Evolutionary conservation across 2,113 vertebrate genomes (phyloP).

Genomic region (Rhinichthys klamathensis): DNA sequence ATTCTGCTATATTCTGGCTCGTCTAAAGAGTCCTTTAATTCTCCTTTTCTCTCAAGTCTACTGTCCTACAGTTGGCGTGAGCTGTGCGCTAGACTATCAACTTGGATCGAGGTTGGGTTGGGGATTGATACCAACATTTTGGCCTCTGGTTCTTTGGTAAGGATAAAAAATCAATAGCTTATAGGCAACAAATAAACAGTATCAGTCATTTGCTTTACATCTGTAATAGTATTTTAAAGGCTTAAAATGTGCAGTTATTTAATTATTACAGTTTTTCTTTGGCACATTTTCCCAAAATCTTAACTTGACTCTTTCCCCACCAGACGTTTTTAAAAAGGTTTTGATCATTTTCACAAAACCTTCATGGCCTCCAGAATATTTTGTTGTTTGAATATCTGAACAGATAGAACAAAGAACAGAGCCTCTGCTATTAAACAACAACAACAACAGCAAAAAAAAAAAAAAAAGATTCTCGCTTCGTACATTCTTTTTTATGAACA

Average conservation of each 20-base stretch:
- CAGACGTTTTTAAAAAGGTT: too few species aligned
- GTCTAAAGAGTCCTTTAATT: slow-evolving; percentile 27
- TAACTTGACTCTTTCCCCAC: too few species aligned
- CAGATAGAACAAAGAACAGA: too few species aligned
- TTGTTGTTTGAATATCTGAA: too few species aligned
- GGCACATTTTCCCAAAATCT: too few species aligned
- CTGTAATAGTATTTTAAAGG: background rate
- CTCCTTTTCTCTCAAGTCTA: slow-evolving; percentile 12
- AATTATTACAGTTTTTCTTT: background rate
- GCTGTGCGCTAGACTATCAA: background rate
- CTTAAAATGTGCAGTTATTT: background rate
- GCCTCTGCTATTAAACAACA: too few species aligned
- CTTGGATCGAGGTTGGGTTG: background rate
- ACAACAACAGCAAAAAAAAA: too few species aligned
- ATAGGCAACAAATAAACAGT: background rate
- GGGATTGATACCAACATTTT: background rate
- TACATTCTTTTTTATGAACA: too few species aligned
- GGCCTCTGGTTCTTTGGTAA: background rate
- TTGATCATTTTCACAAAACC: too few species aligned
- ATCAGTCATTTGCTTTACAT: background rate
- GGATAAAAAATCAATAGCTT: background rate
- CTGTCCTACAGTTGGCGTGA: slow-evolving; percentile 15
- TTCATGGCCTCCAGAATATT: too few species aligned
- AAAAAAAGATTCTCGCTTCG: too few species aligned
- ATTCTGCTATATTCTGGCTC: slow-evolving; percentile 60